Percentiles rank a stretch among this genome's conserved stretches.
These are phyloP conservation scores for Volucella inflata DNA, from an alignment of 2,888 invertebrate species.

Conservation along the genomic window DNA sequence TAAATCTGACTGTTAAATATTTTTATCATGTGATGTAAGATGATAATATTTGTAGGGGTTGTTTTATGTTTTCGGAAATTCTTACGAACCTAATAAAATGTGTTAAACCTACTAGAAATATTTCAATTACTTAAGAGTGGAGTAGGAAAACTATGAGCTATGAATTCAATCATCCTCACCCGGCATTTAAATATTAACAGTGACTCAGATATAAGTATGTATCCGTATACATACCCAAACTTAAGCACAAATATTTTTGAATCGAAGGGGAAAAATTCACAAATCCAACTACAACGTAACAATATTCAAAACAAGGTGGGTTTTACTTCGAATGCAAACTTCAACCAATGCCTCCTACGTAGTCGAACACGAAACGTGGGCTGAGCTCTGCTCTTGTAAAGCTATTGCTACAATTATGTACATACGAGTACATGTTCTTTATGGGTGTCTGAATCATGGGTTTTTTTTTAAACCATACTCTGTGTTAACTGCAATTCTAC, in stretches of 20 bases:
- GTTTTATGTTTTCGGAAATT: too few species aligned
- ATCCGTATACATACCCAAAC: too few species aligned
- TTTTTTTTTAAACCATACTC: conserved; percentile 24
- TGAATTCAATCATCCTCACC: conserved; percentile 14
- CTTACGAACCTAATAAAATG: conserved; percentile 46
- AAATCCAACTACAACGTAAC: conserved; percentile 11
- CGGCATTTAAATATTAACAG: conserved; percentile 23
- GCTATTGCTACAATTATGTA: conserved; percentile 16
- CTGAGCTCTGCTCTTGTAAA: conserved; percentile 23
- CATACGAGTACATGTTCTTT: not conserved
- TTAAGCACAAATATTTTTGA: too few species aligned
- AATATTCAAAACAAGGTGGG: conserved; percentile 18
- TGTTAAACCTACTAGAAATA: conserved; percentile 12
- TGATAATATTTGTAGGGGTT: conserved; percentile 12
- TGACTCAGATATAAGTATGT: conserved; percentile 41
- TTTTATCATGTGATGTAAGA: conserved; percentile 62
- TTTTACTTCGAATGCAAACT: conserved; percentile 10
- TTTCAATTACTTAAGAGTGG: not conserved
- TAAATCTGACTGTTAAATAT: conserved; percentile 48
- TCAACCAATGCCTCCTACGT: conserved; percentile 28
- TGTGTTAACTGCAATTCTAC: conserved; percentile 32
- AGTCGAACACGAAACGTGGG: conserved; percentile 16
- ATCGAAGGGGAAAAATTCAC: not conserved
- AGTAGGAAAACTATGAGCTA: not conserved
- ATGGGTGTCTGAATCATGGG: conserved; percentile 56